phyloP scores from a whole-genome alignment of 2,888 invertebrate genomes.

The Lomographa bimaculata region DNA sequence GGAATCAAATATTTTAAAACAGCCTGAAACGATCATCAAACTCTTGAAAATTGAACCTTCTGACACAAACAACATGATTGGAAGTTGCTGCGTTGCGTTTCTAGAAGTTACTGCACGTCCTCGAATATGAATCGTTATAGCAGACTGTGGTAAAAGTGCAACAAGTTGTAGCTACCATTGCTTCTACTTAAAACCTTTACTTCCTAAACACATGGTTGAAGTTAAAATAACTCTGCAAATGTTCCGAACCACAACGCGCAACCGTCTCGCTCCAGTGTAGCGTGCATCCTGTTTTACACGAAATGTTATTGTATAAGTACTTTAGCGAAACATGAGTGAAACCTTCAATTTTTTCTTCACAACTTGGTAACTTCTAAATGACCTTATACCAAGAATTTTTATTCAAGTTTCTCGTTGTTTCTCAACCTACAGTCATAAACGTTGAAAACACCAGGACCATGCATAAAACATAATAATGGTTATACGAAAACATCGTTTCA shows the following conservation, averaged over 20 bases:
- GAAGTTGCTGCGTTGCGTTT: slow-evolving; percentile 18
- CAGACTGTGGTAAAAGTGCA: too few relatives aligned
- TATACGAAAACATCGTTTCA: slow-evolving; percentile 18
- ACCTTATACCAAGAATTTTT: too few relatives aligned
- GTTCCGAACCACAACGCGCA: slow-evolving; percentile 69
- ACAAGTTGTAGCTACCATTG: too few relatives aligned
- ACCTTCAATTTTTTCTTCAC: slow-evolving; percentile 34
- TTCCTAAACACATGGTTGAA: too few relatives aligned
- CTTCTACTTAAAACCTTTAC: too few relatives aligned
- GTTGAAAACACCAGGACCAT: slow-evolving; percentile 8
- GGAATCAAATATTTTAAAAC: slow-evolving; percentile 39
- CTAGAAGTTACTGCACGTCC: slow-evolving; percentile 34
- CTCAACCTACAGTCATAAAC: slow-evolving; percentile 2
- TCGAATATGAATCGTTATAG: slow-evolving; percentile 23
- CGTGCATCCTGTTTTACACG: slow-evolving; percentile 75
- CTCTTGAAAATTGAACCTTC: slow-evolving; percentile 37
- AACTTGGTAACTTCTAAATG: slow-evolving; percentile 25
- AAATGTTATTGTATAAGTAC: slow-evolving; percentile 59
- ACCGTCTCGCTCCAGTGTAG: slow-evolving; percentile 80
- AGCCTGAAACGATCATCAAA: slow-evolving; percentile 27
- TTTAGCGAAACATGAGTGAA: slow-evolving; percentile 45
- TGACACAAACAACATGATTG: slow-evolving; percentile 23
- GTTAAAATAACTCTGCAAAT: slow-evolving; percentile 48
- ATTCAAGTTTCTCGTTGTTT: background rate
- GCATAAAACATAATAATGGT: slow-evolving; percentile 24